Conservation (phyloP, 2,113 vertebrate genomes). For the Phalacrocorax carbo region DNA sequence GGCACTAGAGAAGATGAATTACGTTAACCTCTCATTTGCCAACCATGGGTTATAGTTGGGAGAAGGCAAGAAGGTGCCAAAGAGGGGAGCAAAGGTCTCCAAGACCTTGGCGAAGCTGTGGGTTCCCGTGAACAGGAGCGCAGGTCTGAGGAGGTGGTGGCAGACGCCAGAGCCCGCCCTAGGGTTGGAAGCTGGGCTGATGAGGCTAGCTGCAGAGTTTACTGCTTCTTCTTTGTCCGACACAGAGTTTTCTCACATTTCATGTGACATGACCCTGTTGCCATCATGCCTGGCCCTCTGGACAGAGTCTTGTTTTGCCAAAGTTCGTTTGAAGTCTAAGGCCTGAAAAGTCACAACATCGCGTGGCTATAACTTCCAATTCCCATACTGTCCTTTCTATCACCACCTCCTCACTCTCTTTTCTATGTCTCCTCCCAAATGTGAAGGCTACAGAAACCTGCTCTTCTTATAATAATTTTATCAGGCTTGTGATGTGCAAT, state of each 20-base stretch:
- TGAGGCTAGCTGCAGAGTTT: background rate
- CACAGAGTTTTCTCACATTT: constrained; percentile 1
- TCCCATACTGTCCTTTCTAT: background rate
- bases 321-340: constrained; percentile 6
- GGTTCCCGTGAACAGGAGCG: accelerated
- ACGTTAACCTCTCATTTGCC: background rate
- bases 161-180: background rate
- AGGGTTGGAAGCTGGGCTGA: background rate
- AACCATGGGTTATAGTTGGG: background rate
- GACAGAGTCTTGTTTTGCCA: constrained; percentile 4
- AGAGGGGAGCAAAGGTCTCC: background rate
- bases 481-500: background rate
- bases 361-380: background rate
- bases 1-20: background rate
- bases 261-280: background rate
- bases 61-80: background rate
- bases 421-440: background rate
- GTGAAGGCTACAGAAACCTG: background rate
- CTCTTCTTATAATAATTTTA: background rate
- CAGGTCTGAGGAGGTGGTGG: background rate
- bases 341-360: background rate
- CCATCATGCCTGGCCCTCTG: background rate
- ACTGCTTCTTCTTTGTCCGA: background rate
- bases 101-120: background rate
- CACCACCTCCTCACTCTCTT: background rate